A percentile compares a stretch with the other conserved stretches of the same genome.
Conservation (phyloP, 2,888 invertebrate genomes). For the Amphipoea lucens region DNA sequence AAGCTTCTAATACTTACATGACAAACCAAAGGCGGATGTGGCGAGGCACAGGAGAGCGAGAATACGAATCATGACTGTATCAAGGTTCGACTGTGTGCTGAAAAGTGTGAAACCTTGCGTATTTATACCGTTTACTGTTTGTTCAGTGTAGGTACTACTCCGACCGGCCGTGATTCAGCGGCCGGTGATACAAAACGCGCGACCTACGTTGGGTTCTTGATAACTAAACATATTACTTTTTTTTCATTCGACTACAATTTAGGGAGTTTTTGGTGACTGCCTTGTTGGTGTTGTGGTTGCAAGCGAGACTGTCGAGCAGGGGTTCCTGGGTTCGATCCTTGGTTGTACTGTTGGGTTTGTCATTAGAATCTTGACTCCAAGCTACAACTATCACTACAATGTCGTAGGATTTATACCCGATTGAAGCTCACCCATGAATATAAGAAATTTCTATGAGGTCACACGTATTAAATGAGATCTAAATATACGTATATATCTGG, state of each 20-base stretch:
- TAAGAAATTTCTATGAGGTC: too few species aligned
- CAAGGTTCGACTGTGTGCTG: background rate
- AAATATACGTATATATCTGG: too few species aligned
- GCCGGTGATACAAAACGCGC: background rate
- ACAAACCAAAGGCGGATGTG: background rate
- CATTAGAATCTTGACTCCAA: too few species aligned
- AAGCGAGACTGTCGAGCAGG: too few species aligned
- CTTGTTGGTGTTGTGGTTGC: too few species aligned
- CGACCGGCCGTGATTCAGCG: background rate
- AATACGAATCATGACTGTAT: background rate
- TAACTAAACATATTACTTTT: background rate
- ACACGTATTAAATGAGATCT: too few species aligned
- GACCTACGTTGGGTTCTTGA: background rate
- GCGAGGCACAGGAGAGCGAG: background rate
- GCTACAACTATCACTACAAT: too few species aligned
- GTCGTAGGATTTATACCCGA: too few species aligned
- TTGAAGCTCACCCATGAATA: too few species aligned
- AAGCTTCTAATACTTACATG: background rate
- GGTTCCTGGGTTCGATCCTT: too few species aligned
- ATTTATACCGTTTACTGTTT: background rate
- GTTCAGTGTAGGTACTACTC: background rate
- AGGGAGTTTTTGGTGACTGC: too few species aligned
- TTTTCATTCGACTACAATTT: background rate
- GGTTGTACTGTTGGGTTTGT: too few species aligned
- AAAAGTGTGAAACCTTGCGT: background rate